Evolutionary conservation across 2,113 vertebrate species (phyloP), one percentile per base, ranked within the genome.

Genomic region (Speoplatyrhinus poulsoni): DNA sequence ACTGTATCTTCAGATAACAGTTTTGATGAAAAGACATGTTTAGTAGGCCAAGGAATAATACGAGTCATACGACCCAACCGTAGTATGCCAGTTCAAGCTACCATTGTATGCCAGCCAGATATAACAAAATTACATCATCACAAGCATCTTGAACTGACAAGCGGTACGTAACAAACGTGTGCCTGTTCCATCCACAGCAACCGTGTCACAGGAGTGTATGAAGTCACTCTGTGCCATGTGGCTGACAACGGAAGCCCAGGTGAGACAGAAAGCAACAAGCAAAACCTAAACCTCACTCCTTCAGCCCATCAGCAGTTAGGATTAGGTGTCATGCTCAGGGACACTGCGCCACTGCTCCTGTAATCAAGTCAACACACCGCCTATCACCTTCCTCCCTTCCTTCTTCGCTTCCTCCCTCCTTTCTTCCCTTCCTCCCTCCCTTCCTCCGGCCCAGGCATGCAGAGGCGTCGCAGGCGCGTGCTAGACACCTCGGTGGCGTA

Each of bases 401-500:
- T 41, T 3, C 2, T 3, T 41, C 6, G 1, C 6, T 41, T 19
- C 19, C 19, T 19, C 19, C 19, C 19, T 8, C 53, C 15, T 8
- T 32, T 36, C 33, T 2, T n/a, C 36, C 15, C 33, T 9, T 32
- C 36, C 13, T 12, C 65, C 6, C 33, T 19, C 9, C n/a, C 67
- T 26, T 41, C 13, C 13, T 57, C 16, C 15, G 12, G 5, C 46
- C 0, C 76, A 98, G 97, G 97, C 8, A 99, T 98, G 97, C 97
- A 99, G 86, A 92, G 97, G 13, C 93, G 97, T 64, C 96, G 96
- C 17, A 90, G 96, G 68, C 93, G 97, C 0, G 96, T 99, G 69
- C 89, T 98, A 75, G 97, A 98, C 86, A 99, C 97, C 1, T 98
- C 97, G 0, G 97, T 98, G 75, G 97, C 97, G n/a, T 98, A 98